Evolutionary conservation across 2,888 invertebrate species (phyloP).

Genomic region (Cenopis cana): DNA sequence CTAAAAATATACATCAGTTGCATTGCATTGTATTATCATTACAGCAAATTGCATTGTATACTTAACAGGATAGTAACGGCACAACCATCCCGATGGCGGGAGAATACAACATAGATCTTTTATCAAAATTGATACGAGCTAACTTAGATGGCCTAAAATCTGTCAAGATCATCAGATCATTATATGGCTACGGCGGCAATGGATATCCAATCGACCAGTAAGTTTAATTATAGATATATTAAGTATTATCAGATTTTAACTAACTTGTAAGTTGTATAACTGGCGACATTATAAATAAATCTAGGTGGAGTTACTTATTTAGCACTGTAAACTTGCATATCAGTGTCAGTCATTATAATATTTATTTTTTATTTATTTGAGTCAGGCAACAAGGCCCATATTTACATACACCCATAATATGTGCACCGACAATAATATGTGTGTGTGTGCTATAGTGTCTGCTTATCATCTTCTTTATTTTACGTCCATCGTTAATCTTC

Average conservation of each 20-base stretch:
- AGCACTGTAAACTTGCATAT: neutral
- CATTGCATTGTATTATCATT: neutral
- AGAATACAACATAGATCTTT: conserved; percentile 68
- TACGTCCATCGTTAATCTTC: no score
- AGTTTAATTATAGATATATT: conserved; percentile 47
- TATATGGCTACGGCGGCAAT: conserved; percentile 70
- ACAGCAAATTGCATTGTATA: conserved; percentile 36
- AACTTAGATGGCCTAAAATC: conserved; percentile 69
- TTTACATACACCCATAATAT: no score
- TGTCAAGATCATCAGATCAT: conserved; percentile 67
- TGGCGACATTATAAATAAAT: no score
- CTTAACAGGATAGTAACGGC: conserved; percentile 65
- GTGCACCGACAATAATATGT: no score
- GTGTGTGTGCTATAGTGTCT: no score
- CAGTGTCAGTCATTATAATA: no score
- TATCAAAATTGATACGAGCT: conserved; percentile 71
- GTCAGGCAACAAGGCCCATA: no score
- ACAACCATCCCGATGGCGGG: conserved; percentile 66
- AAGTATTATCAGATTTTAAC: neutral
- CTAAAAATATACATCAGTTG: no score
- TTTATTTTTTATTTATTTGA: no score
- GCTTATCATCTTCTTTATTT: no score
- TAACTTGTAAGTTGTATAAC: neutral
- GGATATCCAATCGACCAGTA: conserved; percentile 64
- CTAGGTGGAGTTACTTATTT: neutral